Percentiles rank a stretch among this genome's conserved stretches.
These are phyloP conservation scores for Cataglyphis rosenhaueri DNA, from an alignment of 2,888 invertebrate species.

Conservation along the genomic window DNA sequence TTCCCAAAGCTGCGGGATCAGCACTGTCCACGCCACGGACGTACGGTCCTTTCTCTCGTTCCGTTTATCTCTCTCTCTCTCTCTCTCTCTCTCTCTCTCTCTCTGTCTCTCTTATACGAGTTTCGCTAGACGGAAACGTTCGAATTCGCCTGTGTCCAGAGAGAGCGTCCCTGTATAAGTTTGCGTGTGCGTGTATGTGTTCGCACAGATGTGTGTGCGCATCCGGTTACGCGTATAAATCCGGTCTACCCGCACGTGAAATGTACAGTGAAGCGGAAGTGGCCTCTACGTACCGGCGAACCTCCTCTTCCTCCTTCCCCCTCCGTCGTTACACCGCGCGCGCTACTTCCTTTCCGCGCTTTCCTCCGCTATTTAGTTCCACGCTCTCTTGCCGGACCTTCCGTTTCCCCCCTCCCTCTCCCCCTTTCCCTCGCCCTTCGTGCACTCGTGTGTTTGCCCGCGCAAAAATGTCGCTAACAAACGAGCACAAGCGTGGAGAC, in stretches of 20 bases:
- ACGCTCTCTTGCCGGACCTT: not conserved
- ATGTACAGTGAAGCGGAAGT: slow-evolving; percentile 68
- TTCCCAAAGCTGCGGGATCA: slow-evolving; percentile 52
- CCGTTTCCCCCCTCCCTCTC: not conserved
- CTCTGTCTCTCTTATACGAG: slow-evolving; percentile 25
- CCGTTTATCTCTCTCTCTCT: slow-evolving; percentile 1
- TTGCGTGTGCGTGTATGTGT: slow-evolving; percentile 13
- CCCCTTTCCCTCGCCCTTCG: not conserved
- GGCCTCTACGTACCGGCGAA: slow-evolving; percentile 45
- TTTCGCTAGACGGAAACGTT: slow-evolving; percentile 40
- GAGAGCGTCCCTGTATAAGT: not conserved
- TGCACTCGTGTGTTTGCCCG: slow-evolving; percentile 18
- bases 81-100: slow-evolving; percentile 4
- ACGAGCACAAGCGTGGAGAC: slow-evolving; percentile 31
- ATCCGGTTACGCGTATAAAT: slow-evolving; percentile 68
- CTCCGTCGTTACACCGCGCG: slow-evolving; percentile 13
- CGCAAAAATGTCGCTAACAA: slow-evolving; percentile 40
- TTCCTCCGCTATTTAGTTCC: slow-evolving; percentile 20
- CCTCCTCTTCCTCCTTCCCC: slow-evolving; percentile 10
- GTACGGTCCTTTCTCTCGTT: slow-evolving; percentile 13
- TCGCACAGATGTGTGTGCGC: slow-evolving; percentile 39
- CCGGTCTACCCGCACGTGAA: slow-evolving; percentile 63
- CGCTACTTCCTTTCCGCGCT: slow-evolving; percentile 39
- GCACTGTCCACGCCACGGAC: slow-evolving; percentile 46
- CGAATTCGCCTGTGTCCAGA: slow-evolving; percentile 44